These are phyloP conservation scores for Lepidurus arcticus DNA, from an alignment of 1,140 invertebrate species.

Conservation along the genomic window DNA sequence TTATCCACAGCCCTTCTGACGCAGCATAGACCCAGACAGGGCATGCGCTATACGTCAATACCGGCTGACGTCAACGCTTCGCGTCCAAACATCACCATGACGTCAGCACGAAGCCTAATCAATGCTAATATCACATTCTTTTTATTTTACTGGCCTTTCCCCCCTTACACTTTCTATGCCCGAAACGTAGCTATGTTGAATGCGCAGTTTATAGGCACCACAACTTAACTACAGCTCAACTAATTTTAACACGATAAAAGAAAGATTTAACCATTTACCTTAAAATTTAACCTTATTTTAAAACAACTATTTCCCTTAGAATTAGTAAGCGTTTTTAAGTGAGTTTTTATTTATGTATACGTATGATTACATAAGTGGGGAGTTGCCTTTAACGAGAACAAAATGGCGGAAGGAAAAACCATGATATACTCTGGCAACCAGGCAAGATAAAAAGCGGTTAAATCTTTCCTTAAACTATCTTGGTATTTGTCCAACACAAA, in stretches of 20 bases:
- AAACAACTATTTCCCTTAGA: not conserved
- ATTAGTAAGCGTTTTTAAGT: not conserved
- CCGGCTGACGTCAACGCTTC: not conserved
- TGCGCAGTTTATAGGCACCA: too few relatives aligned
- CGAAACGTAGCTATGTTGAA: not conserved
- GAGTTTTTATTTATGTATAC: not conserved
- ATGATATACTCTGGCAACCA: not conserved
- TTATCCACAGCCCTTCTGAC: not conserved
- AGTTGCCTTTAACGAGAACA: conserved; percentile 2
- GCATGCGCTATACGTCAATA: not conserved
- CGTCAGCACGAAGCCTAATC: not conserved
- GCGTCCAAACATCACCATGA: not conserved
- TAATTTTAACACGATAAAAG: not conserved
- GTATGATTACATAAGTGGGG: not conserved
- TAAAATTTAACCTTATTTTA: not conserved
- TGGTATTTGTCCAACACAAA: too few relatives aligned
- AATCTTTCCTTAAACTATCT: not conserved
- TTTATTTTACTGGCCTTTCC: not conserved
- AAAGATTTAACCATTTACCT: too few relatives aligned
- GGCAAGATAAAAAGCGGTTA: not conserved
- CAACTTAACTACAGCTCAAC: too few relatives aligned
- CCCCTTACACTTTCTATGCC: not conserved
- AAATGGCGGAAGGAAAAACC: not conserved
- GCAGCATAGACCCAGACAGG: not conserved
- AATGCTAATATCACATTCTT: not conserved